These are phyloP conservation scores for Toxotes jaculatrix DNA, from an alignment of 2,113 vertebrate species.

Conservation along the genomic window DNA sequence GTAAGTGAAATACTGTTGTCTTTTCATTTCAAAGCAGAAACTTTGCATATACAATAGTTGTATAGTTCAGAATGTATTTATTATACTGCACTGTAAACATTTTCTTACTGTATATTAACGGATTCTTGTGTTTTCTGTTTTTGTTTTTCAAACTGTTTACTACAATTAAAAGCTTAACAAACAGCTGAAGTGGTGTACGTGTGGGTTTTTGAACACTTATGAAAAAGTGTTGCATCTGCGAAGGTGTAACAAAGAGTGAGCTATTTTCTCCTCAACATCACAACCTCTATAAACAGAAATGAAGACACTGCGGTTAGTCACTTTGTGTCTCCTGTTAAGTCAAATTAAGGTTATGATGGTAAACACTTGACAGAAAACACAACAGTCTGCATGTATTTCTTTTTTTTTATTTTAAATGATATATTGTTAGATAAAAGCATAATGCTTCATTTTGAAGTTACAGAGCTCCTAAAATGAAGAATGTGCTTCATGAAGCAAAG, in stretches of 20 bases:
- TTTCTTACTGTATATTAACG: slow-evolving; percentile 16
- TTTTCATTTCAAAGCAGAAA: slow-evolving; percentile 37
- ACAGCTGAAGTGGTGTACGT: not conserved
- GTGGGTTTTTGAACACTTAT: not conserved
- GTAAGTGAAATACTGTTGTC: not conserved
- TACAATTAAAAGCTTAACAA: slow-evolving; percentile 42
- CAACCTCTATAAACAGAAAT: not conserved
- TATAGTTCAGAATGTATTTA: slow-evolving; percentile 58
- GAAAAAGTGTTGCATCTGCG: not conserved
- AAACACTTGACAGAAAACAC: slow-evolving; percentile 26
- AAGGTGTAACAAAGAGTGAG: not conserved
- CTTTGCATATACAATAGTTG: not conserved
- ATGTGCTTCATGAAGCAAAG: slow-evolving; percentile 70
- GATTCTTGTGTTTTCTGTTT: not conserved
- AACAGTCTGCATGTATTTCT: slow-evolving; percentile 32
- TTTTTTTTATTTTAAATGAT: slow-evolving; percentile 75
- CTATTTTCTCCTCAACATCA: not conserved
- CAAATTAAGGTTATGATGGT: not conserved
- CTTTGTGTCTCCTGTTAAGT: not conserved
- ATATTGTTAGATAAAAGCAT: slow-evolving; percentile 71
- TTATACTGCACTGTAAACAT: slow-evolving; percentile 33
- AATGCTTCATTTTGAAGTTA: slow-evolving; percentile 60
- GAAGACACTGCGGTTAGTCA: not conserved
- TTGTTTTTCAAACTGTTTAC: not conserved
- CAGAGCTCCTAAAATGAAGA: slow-evolving; percentile 57